Conservation (phyloP, 1,140 invertebrate genomes). For the Elysia chlorotica region DNA sequence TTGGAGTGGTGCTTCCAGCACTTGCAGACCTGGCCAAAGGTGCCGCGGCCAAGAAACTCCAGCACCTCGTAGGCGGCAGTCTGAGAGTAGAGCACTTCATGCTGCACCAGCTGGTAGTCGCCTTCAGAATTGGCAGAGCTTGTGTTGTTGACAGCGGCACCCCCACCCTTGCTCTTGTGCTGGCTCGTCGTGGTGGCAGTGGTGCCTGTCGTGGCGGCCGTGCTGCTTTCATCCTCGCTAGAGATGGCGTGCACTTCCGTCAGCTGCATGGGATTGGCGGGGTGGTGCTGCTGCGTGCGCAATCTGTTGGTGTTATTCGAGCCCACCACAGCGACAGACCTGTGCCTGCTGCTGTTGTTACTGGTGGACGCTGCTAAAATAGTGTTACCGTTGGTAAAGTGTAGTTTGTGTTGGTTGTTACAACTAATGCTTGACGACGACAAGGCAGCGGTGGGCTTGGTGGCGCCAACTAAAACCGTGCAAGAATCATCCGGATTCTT, state of each 20-base stretch:
- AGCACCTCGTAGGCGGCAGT: slow-evolving; percentile 92
- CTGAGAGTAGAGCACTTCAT: slow-evolving; percentile 95
- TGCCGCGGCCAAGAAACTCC: slow-evolving; percentile 97
- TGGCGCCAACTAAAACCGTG: neutral
- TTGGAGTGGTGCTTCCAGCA: slow-evolving; percentile 99
- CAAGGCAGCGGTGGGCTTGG: neutral
- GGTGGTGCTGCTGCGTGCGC: slow-evolving; percentile 75
- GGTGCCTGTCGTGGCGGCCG: slow-evolving; percentile 67
- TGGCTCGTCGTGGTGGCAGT: slow-evolving; percentile 78
- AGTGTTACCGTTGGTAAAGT: too few relatives aligned
- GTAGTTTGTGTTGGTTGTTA: slow-evolving; percentile 6
- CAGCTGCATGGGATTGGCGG: slow-evolving; percentile 63
- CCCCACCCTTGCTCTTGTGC: too few relatives aligned
- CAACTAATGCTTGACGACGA: neutral
- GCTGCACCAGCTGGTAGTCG: slow-evolving; percentile 97
- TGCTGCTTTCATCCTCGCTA: slow-evolving; percentile 55
- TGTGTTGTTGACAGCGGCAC: slow-evolving; percentile 69
- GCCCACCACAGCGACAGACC: slow-evolving; percentile 40
- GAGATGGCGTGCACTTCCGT: slow-evolving; percentile 53
- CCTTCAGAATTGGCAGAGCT: slow-evolving; percentile 74
- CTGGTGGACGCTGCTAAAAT: too few relatives aligned
- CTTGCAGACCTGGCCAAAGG: slow-evolving; percentile 99
- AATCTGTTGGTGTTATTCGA: slow-evolving; percentile 31
- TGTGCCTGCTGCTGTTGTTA: neutral
- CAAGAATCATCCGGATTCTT: too few relatives aligned